phyloP scores from a whole-genome alignment of 2,113 vertebrate genomes.

The Bucco capensis region DNA sequence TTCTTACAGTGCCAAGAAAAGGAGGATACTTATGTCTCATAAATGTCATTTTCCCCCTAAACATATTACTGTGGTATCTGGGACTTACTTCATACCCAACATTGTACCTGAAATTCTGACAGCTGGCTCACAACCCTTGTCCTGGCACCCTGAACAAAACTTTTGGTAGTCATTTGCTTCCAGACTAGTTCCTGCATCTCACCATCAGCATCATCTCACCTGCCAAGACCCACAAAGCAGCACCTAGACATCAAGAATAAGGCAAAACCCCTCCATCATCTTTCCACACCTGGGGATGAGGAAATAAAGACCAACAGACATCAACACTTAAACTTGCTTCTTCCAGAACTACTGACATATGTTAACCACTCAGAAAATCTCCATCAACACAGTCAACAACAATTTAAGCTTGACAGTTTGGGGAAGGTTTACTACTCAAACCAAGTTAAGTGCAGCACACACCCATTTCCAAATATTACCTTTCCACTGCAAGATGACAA shows the following conservation, averaged over 20 bases:
- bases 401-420: background rate
- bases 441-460: background rate
- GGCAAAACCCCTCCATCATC: background rate
- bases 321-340: background rate
- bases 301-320: background rate
- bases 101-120: background rate
- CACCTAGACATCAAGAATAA: background rate
- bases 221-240: background rate
- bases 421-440: background rate
- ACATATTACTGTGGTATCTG: background rate
- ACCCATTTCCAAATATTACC: background rate
- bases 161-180: background rate
- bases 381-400: background rate
- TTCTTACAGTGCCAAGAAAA: background rate
- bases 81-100: background rate
- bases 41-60: background rate
- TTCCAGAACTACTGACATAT: background rate
- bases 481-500: background rate
- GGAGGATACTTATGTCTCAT: rapidly evolving
- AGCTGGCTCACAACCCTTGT: background rate
- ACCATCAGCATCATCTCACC: background rate
- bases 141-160: background rate
- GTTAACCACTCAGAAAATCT: background rate
- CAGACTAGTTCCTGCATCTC: background rate
- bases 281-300: background rate